phyloP scores from a whole-genome alignment of 2,888 invertebrate species.

The Drosophila mettleri region DNA sequence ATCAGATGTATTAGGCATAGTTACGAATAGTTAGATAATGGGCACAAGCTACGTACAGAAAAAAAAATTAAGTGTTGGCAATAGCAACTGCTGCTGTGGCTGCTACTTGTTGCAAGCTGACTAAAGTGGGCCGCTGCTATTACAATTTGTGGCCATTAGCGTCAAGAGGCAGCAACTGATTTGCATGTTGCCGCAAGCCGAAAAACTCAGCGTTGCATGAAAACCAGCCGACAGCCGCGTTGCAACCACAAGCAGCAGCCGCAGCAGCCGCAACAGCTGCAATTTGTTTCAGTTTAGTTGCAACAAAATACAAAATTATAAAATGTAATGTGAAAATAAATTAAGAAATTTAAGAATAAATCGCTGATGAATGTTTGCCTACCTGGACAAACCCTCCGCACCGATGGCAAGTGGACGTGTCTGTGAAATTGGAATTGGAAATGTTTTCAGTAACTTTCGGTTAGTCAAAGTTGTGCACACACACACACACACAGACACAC shows the following conservation, averaged over 20 bases:
- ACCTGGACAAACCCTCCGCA: slow-evolving; percentile 85
- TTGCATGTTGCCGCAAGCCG: slow-evolving; percentile 58
- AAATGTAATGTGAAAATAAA: slow-evolving; percentile 5
- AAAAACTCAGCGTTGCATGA: slow-evolving; percentile 66
- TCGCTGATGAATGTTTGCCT: slow-evolving; percentile 68
- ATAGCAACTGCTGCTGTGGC: slow-evolving; percentile 23
- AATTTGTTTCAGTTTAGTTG: slow-evolving; percentile 69
- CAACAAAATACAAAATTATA: slow-evolving; percentile 15
- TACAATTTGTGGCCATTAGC: slow-evolving; percentile 76
- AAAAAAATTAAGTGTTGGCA: slow-evolving; percentile 23
- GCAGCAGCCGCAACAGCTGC: slow-evolving; percentile 48
- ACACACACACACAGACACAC: slow-evolving; percentile 37
- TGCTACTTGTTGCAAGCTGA: slow-evolving; percentile 61
- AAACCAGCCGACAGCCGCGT: slow-evolving; percentile 49
- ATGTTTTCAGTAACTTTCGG: slow-evolving; percentile 58
- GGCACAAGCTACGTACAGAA: slow-evolving; percentile 35
- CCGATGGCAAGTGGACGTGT: slow-evolving; percentile 85
- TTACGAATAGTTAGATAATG: slow-evolving; percentile 47
- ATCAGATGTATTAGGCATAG: slow-evolving; percentile 40
- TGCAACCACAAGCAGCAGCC: slow-evolving; percentile 50
- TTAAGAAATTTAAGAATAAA: slow-evolving; percentile 25
- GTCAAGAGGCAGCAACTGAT: slow-evolving; percentile 67
- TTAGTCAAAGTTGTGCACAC: slow-evolving; percentile 71
- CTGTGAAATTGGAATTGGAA: slow-evolving; percentile 78
- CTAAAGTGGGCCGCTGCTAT: slow-evolving; percentile 72